Base-by-base conservation (phyloP, 2,113 vertebrate species). In the Hemiscyllium ocellatum region DNA sequence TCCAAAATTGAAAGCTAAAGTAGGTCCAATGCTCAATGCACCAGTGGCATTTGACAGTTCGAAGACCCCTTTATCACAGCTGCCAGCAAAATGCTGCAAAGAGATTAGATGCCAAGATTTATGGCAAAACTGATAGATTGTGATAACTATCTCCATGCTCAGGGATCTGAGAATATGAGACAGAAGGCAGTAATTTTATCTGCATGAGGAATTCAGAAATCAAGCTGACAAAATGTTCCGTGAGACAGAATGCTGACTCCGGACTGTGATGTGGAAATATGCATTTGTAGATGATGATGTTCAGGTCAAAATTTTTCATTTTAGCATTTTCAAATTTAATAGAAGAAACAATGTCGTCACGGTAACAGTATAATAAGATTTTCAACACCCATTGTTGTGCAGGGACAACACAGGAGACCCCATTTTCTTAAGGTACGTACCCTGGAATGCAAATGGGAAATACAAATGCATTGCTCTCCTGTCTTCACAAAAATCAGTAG, bases 171-270 rank as follows among this genome's bases (percentile, higher is more conserved):
- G 52, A 90, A 29, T 33, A 50, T n/a, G 87, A 29, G 87, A 65
- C 52, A 90, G 4, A 33, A 90, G 52, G 87, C 87, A 90, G 87
- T 52, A 33, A 65, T 90, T 90, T 61, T 61, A 90, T 33, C 29
- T 61, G 52, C 87, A 61, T 65, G 52, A 90, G 52, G 13, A 90
- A 90, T 90, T 90, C 87, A 90, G 47, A 56, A 90, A 90, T 90
- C 87, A 90, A 90, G 33, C 50, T 52, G 47, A 87, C 85, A 56
- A 87, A 29, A 2, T n/a, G 29, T 52, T 29, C 61, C 61, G n/a
- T 61, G 24, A 89, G 50, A 89, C 50, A 42, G 56, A 37, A n/a
- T 33, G 19, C 56, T 65, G 86, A 89, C 86, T 61, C 52, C 52
- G 33, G 12, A 61, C 52, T 61, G 24, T 90, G 87, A 90, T 10